Evolutionary conservation across 2,888 invertebrate genomes (phyloP), one percentile per base, ranked within the genome.

Genomic region (Tryphoninae sp.): DNA sequence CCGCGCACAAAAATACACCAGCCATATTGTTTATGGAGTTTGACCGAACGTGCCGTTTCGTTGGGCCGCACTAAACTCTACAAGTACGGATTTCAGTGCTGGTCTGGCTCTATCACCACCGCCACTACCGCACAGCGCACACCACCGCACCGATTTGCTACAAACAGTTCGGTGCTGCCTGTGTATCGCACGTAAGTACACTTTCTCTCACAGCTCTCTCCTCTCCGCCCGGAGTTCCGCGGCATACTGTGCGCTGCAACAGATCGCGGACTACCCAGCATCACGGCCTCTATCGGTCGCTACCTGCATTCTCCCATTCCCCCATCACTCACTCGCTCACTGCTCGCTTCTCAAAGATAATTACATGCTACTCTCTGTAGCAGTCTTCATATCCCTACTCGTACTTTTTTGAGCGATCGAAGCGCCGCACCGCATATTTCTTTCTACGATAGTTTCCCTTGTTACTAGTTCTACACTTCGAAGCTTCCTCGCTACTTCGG

Each of bases 11-110:
- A 85, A 84, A 85, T 85, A 78, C 86, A 87, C 85, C 88, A 87
- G 89, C 89, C 89, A 89, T 89, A 89, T 89, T 89, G 89, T 89
- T 89, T 89, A 89, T 88, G 86, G 86, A 73, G 51, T 51, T 80
- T 49, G 62, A 76, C 55, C 79, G 76, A 79, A 71, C 75, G 58
- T 73, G 79, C 61, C 69, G 81, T 78, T 71, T 61, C 65, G 78
- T 82, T 59, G 40, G 23, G 71, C 53, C 73, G 69, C 76, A 69
- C 68, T 61, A 61, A 72, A 61, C 49, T 45, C 72, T 49, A 55
- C 55, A 55, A 55, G 49, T 49, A 62, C 65, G n/a, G 45, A 80
- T 62, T 72, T 61, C 33, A 33, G 45, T 26, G 51, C 19, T 11
- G 71, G 19, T 55, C 59, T 26, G 23, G 3, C 26, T 59, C 22